phyloP scores from a whole-genome alignment of 2,888 invertebrate species.

The Sinentomon sp. region DNA sequence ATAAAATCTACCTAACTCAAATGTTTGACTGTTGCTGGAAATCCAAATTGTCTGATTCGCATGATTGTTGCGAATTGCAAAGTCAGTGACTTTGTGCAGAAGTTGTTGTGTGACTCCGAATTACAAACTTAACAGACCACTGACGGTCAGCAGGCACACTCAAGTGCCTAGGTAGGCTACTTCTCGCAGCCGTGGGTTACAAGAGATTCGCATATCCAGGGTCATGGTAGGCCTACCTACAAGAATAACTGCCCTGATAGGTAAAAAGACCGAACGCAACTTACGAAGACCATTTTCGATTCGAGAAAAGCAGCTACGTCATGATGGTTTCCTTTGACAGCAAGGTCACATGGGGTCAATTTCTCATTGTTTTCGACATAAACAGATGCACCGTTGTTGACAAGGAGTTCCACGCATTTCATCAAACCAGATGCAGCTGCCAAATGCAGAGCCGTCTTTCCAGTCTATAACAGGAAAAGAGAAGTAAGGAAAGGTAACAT shows the following conservation, averaged over 20 bases:
- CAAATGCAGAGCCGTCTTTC: conserved; percentile 36
- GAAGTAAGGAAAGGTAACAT: neutral
- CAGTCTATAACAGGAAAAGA: conserved; percentile 23
- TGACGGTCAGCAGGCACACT: neutral
- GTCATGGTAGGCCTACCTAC: too few species aligned
- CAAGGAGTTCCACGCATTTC: conserved; percentile 31
- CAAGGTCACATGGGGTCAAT: conserved; percentile 34
- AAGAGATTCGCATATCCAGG: too few species aligned
- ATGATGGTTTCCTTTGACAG: conserved; percentile 29
- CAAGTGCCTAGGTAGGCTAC: neutral
- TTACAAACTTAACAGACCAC: too few species aligned
- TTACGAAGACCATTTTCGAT: conserved; percentile 36
- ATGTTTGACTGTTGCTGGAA: too few species aligned
- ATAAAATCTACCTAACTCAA: too few species aligned
- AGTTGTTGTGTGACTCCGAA: too few species aligned
- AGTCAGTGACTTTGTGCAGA: too few species aligned
- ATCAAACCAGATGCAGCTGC: conserved; percentile 32
- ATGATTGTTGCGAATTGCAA: too few species aligned
- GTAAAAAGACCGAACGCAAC: conserved; percentile 17
- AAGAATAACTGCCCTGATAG: too few species aligned
- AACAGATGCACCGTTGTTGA: conserved; percentile 29
- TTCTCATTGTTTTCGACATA: conserved; percentile 33
- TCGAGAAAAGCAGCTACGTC: conserved; percentile 34
- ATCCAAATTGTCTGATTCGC: too few species aligned
- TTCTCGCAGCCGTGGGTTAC: too few species aligned